Conservation (phyloP, 2,113 vertebrate genomes). For the Ginglymostoma cirratum region DNA sequence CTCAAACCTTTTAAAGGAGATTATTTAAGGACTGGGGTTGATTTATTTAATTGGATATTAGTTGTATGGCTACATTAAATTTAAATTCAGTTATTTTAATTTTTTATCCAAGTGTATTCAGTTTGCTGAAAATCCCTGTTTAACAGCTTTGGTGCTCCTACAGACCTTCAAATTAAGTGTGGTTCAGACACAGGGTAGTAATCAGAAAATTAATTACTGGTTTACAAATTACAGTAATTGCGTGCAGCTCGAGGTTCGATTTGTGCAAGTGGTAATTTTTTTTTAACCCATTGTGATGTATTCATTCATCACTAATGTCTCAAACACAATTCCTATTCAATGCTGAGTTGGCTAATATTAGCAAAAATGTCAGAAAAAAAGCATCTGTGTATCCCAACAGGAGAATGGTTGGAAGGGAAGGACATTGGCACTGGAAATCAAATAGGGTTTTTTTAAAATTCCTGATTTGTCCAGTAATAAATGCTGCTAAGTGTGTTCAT, state of each 20-base stretch:
- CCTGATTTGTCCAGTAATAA: background rate
- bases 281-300: background rate
- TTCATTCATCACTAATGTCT: background rate
- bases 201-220: slow-evolving; percentile 31
- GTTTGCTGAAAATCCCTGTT: slow-evolving; percentile 22
- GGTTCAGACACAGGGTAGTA: background rate
- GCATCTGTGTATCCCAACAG: background rate
- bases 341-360: background rate
- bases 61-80: slow-evolving; percentile 14
- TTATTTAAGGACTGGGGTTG: background rate
- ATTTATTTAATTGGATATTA: slow-evolving; percentile 20
- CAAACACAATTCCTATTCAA: background rate
- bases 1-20: background rate
- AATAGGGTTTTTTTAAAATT: background rate
- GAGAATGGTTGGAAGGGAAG: background rate
- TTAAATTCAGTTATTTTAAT: slow-evolving; percentile 13
- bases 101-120: background rate
- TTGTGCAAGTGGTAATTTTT: slow-evolving; percentile 5
- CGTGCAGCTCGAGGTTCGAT: background rate
- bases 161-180: background rate
- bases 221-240: slow-evolving; percentile 30
- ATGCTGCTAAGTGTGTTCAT: background rate
- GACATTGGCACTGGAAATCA: background rate
- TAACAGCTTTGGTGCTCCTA: background rate
- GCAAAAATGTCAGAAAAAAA: background rate